Percentiles rank a stretch among this genome's conserved stretches.
These are phyloP conservation scores for Virgularia gustaviana DNA, from an alignment of 92 coral and sea anemone species.

Conservation along the genomic window DNA sequence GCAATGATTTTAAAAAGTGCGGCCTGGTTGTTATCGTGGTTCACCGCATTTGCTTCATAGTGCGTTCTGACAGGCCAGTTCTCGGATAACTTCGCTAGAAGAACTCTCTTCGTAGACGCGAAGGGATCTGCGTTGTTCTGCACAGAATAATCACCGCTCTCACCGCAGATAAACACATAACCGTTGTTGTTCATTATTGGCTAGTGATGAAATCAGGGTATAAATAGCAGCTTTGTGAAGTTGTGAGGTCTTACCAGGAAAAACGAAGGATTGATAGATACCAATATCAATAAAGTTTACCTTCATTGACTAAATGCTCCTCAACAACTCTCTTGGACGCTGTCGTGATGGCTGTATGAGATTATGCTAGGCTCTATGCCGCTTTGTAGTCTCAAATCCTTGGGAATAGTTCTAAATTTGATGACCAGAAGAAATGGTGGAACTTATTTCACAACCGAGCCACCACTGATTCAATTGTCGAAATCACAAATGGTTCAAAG, in stretches of 20 bases:
- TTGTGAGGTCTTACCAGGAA: neutral
- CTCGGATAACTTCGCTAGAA: slow-evolving; percentile 45
- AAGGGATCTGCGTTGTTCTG: slow-evolving; percentile 34
- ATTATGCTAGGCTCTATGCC: no score
- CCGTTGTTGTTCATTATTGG: slow-evolving; percentile 29
- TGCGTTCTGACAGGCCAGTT: slow-evolving; percentile 67
- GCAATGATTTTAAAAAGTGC: slow-evolving; percentile 70
- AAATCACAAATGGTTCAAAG: no score
- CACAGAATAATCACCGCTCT: slow-evolving; percentile 34
- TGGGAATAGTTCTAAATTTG: no score
- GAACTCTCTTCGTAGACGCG: slow-evolving; percentile 22
- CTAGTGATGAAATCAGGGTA: neutral
- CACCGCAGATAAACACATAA: slow-evolving; percentile 56
- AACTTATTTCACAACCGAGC: no score
- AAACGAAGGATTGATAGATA: neutral
- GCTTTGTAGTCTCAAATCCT: no score
- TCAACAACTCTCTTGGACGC: no score
- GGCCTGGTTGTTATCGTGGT: slow-evolving; percentile 57
- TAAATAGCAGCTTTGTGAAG: no score
- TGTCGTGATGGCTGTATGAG: no score
- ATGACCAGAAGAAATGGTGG: no score
- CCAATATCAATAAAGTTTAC: no score
- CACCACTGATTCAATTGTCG: no score
- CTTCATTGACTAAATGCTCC: no score
- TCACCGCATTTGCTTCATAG: slow-evolving; percentile 48